Base-by-base conservation (phyloP, 2,888 invertebrate genomes). In the Acheta domesticus region DNA sequence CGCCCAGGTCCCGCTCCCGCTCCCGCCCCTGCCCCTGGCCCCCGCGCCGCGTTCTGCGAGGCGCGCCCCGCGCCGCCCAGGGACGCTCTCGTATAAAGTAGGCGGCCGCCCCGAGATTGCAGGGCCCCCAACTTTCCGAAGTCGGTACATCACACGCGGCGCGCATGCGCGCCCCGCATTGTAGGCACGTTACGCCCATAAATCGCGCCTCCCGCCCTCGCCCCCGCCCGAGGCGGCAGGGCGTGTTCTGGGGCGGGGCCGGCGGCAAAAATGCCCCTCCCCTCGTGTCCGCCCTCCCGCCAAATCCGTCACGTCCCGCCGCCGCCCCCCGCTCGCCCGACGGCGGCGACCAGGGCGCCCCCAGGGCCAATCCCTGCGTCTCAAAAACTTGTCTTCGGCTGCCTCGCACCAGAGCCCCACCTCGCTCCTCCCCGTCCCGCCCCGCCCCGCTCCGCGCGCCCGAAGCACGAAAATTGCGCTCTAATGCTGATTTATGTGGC, bases 401-500 rank as follows among this genome's bases (percentile, higher is more conserved):
- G 36, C 36, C 36, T 36, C 36, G 36, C n/a, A 5, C 14, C 36
- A 3, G 36, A 5, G 36, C 36, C 36, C 5, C 62, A n/a, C n/a
- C n/a, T n/a, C n/a, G n/a, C n/a, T n/a, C n/a, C n/a, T n/a, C n/a
- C n/a, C n/a, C n/a, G n/a, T n/a, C n/a, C n/a, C 62, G 16, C 62
- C n/a, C 8, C n/a, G 62, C 14, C 16, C 62, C 62, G 8, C 62
- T 8, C 36, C 8, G 36, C 8, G 62, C 14, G 12, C 14, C 62
- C n/a, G 4, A 14, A 62, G 62, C 16, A 62, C n/a, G 62, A 62
- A 62, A 62, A 62, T 62, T 62, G 62, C n/a, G 62, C n/a, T 12
- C 62, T 62, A 62, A 62, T 62, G 62, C 62, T 62, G 62, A 62
- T 62, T 62, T 62, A 62, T 62, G 62, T 62, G 62, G 16, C n/a